These are phyloP conservation scores for Epinephelus moara DNA, from an alignment of 2,113 vertebrate species.

Conservation along the genomic window DNA sequence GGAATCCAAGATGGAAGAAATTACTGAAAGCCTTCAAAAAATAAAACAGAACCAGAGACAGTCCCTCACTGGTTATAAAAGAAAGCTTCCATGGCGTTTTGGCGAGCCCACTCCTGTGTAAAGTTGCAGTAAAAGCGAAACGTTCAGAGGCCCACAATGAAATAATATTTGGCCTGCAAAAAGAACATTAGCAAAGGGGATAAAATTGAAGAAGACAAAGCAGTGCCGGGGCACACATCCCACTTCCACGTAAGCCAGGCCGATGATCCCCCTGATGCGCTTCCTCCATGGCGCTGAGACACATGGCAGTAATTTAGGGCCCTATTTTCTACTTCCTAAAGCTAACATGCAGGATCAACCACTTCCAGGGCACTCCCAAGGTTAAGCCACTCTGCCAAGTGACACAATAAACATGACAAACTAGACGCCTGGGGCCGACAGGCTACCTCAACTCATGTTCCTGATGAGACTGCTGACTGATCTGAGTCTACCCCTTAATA, in stretches of 20 bases:
- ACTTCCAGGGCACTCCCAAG: slow-evolving; percentile 83
- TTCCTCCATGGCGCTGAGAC: slow-evolving; percentile 82
- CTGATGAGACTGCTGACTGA: slow-evolving; percentile 69
- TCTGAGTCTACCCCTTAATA: slow-evolving; percentile 61
- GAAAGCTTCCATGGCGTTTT: slow-evolving; percentile 62
- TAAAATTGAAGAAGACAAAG: slow-evolving; percentile 50
- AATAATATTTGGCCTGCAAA: slow-evolving; percentile 78
- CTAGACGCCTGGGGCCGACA: slow-evolving; percentile 64
- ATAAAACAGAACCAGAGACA: slow-evolving; percentile 57
- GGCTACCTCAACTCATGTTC: slow-evolving; percentile 53
- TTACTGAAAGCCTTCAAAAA: slow-evolving; percentile 45
- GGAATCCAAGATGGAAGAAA: slow-evolving; percentile 70
- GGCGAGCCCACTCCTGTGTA: slow-evolving; percentile 36
- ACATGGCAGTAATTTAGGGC: slow-evolving; percentile 90
- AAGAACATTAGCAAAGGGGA: slow-evolving; percentile 71
- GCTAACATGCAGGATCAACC: slow-evolving; percentile 83
- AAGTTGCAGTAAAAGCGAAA: slow-evolving; percentile 56
- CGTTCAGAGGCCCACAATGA: slow-evolving; percentile 23
- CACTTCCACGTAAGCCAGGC: slow-evolving; percentile 71
- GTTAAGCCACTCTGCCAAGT: slow-evolving; percentile 82
- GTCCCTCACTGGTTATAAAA: slow-evolving; percentile 56
- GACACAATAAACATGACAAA: slow-evolving; percentile 82
- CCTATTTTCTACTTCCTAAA: slow-evolving; percentile 87
- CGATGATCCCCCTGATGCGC: slow-evolving; percentile 82
- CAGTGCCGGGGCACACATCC: slow-evolving; percentile 63